Evolutionary conservation across 2,797 vertebrate species (phyloP).

Genomic region (Phylloscopus collybita): DNA sequence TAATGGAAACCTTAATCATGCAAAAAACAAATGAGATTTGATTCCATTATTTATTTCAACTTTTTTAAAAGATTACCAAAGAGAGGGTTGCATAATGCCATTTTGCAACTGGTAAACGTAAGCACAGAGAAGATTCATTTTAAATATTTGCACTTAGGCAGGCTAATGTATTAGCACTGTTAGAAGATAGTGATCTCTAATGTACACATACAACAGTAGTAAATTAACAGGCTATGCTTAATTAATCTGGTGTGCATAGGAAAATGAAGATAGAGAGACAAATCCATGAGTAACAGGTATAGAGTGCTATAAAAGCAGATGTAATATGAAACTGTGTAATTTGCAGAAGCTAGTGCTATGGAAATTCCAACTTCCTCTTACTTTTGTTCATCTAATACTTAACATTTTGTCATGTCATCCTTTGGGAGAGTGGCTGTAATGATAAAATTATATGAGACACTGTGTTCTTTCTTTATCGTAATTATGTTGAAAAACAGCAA

Average conservation of each 20-base stretch:
- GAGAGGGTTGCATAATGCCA: constrained; percentile 55
- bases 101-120: constrained; percentile 68
- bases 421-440: neutral
- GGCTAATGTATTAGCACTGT: constrained; percentile 10
- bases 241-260: neutral
- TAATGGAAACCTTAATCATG: neutral
- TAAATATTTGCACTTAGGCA: constrained; percentile 70
- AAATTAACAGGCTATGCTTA: neutral
- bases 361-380: neutral
- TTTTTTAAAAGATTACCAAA: constrained; percentile 41
- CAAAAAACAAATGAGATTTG: neutral
- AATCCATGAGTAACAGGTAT: neutral
- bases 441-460: neutral
- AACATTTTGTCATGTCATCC: neutral
- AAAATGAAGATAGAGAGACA: neutral
- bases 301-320: neutral
- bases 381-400: neutral
- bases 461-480: neutral
- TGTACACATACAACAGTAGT: neutral
- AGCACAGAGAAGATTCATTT: constrained; percentile 42
- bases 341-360: neutral
- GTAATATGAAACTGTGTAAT: neutral
- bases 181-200: neutral
- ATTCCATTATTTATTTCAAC: constrained; percentile 29
- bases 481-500: neutral